Percentiles rank a stretch among this genome's conserved stretches.
phyloP scores from a whole-genome alignment of 2,797 vertebrate species.

The Cygnus olor region DNA sequence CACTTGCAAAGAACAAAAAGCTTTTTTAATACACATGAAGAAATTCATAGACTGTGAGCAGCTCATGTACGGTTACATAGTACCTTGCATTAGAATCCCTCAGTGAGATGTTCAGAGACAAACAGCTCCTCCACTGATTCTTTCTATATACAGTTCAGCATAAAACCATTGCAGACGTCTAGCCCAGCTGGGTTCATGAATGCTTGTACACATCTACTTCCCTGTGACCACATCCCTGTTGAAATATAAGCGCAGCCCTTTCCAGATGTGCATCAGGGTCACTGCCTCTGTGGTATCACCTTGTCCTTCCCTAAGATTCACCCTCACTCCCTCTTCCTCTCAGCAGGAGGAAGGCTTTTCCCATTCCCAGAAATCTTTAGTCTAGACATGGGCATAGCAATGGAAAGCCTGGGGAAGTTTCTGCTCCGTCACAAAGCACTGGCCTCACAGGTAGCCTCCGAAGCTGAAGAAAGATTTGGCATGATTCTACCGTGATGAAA shows the following conservation, averaged over 20 bases:
- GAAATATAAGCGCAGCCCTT: not conserved
- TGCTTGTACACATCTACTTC: too few species aligned
- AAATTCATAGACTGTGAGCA: not conserved
- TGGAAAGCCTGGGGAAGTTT: not conserved
- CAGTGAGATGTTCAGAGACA: not conserved
- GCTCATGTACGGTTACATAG: not conserved
- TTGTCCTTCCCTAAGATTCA: not conserved
- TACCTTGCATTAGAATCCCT: not conserved
- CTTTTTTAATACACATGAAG: not conserved
- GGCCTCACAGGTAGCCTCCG: not conserved
- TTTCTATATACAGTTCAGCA: not conserved
- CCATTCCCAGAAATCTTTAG: not conserved
- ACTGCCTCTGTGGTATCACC: rapidly evolving
- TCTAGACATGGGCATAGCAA: not conserved
- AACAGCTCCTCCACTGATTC: not conserved
- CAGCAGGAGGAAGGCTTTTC: not conserved
- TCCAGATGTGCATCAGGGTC: rapidly evolving
- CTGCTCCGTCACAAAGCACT: not conserved
- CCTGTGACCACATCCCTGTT: not conserved
- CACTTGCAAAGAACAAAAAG: not conserved
- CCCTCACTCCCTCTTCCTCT: not conserved
- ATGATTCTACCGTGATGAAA: not conserved
- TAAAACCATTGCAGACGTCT: not conserved
- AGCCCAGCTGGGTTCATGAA: not conserved
- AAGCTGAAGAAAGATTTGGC: not conserved